Percentiles rank a stretch among this genome's conserved stretches.
Conservation (phyloP, 2,888 invertebrate species). For the Trachelus iudaicus region DNA sequence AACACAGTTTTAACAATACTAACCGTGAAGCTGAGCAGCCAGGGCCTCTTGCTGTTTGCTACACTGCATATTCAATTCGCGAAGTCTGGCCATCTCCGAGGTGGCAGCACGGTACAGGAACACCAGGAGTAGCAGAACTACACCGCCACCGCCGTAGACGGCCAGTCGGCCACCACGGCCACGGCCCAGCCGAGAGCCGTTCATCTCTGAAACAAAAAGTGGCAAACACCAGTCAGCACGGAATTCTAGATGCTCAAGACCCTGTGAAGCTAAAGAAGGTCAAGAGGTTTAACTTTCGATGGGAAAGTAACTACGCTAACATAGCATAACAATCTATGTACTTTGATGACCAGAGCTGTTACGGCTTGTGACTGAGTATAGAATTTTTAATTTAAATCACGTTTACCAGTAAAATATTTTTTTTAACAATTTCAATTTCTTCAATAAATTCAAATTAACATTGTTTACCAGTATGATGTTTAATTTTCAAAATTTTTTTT, state of each 20-base stretch:
- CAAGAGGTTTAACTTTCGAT: neutral
- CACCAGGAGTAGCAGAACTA: slow-evolving; percentile 49
- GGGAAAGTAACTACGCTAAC: neutral
- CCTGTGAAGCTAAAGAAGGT: neutral
- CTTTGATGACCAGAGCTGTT: neutral
- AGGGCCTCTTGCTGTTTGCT: slow-evolving; percentile 58
- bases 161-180: slow-evolving; percentile 60
- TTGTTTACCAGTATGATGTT: neutral
- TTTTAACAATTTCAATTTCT: too few species aligned
- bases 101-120: slow-evolving; percentile 57
- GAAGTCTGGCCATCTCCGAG: slow-evolving; percentile 58
- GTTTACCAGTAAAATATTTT: neutral
- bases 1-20: neutral
- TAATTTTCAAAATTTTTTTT: neutral
- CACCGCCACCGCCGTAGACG: slow-evolving; percentile 50
- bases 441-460: neutral
- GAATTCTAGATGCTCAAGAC: neutral
- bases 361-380: neutral
- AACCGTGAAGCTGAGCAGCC: slow-evolving; percentile 60
- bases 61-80: slow-evolving; percentile 56
- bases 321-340: neutral
- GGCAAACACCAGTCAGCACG: neutral
- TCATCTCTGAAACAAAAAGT: slow-evolving; percentile 52
- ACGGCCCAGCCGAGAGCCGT: slow-evolving; percentile 59
- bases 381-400: neutral